phyloP scores from a whole-genome alignment of 2,888 invertebrate species.

The Drosophila monieri region DNA sequence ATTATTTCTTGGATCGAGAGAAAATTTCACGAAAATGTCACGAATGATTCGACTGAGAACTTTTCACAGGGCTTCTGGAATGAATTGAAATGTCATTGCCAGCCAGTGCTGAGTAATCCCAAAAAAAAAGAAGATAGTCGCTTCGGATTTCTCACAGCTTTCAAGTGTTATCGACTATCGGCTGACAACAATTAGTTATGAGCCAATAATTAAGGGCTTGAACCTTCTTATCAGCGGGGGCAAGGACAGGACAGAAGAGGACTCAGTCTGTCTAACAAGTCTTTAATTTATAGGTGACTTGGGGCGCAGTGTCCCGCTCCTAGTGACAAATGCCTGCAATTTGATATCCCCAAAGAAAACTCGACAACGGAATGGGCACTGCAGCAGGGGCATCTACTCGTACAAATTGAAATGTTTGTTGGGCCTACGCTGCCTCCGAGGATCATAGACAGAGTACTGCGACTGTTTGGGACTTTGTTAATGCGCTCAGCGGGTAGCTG shows the following conservation, averaged over 20 bases:
- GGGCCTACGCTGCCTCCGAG: slow-evolving; percentile 30
- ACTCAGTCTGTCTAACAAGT: slow-evolving; percentile 65
- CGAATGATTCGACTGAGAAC: no score
- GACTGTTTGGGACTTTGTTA: slow-evolving; percentile 72
- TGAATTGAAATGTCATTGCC: background rate
- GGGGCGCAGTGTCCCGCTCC: slow-evolving; percentile 37
- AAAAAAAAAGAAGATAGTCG: slow-evolving; percentile 13
- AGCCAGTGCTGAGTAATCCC: slow-evolving; percentile 21
- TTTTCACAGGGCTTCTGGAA: no score
- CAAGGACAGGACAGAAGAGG: slow-evolving; percentile 28
- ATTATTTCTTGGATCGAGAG: background rate
- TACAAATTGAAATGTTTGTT: slow-evolving; percentile 76
- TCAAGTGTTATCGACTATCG: slow-evolving; percentile 39
- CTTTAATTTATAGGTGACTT: slow-evolving; percentile 71
- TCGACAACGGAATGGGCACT: slow-evolving; percentile 8
- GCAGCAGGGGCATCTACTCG: slow-evolving; percentile 33
- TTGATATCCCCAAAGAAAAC: slow-evolving; percentile 61
- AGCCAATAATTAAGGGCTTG: slow-evolving; percentile 53
- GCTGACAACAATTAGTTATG: slow-evolving; percentile 71
- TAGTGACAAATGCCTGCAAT: slow-evolving; percentile 77
- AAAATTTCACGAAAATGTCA: background rate
- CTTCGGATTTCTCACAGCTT: slow-evolving; percentile 23
- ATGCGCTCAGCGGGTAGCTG: slow-evolving; percentile 65
- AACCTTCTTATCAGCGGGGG: slow-evolving; percentile 53
- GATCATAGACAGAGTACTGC: slow-evolving; percentile 22